A percentile compares a stretch with the other conserved stretches of the same genome.
Evolutionary conservation across 2,797 vertebrate species (phyloP).

Genomic region (Poeciliopsis paucimaculata): DNA sequence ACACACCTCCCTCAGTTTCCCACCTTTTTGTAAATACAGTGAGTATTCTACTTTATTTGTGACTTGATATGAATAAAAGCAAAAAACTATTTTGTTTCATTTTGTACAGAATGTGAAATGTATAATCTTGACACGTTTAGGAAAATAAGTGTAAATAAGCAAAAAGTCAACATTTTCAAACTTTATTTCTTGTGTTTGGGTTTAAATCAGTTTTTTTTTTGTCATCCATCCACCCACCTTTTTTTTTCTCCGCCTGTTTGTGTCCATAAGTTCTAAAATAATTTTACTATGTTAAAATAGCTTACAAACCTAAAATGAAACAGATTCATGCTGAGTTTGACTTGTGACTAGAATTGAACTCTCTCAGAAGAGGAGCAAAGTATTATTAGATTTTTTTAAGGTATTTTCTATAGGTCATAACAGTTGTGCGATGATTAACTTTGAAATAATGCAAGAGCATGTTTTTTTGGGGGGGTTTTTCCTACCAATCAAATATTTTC

Average conservation of each 20-base stretch:
- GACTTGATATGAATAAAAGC: slow-evolving; percentile 58
- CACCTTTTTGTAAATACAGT: slow-evolving; percentile 37
- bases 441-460: neutral
- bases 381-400: neutral
- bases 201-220: neutral
- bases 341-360: no score
- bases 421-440: neutral
- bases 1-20: neutral
- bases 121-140: neutral
- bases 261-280: no score
- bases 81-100: neutral
- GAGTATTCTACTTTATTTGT: slow-evolving; percentile 11
- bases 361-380: no score
- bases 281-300: no score
- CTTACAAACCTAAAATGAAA: no score
- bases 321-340: no score
- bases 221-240: neutral
- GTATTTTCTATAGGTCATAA: neutral
- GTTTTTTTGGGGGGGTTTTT: no score
- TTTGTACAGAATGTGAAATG: neutral
- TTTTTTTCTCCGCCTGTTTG: neutral
- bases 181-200: neutral
- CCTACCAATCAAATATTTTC: neutral
- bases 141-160: neutral
- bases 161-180: neutral